Evolutionary conservation across 2,888 invertebrate genomes (phyloP), one percentile per base, ranked within the genome.

Genomic region (Calephelis perditalis): DNA sequence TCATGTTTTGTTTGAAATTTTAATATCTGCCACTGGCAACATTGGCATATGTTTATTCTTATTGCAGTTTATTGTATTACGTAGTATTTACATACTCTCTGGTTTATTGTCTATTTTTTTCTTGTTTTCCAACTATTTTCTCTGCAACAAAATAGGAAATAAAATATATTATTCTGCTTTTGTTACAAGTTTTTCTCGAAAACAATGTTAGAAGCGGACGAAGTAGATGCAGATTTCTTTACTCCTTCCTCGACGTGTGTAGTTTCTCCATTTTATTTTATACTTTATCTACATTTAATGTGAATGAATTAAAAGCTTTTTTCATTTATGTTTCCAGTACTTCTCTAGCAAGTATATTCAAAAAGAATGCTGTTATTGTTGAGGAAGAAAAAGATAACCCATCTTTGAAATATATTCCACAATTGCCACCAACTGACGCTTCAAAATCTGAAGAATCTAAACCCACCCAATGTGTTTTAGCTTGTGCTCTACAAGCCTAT

Each of bases 181-280:
- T 15, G 7, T 57, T 15, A 2, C 9, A n/a, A 11, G 45, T n/a
- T 45, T 6, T 40, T n/a, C 10, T 12, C 40, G 47, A 15, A 35
- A 10, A 70, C 47, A 61, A 73, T 73, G 73, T 70, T 88, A 59
- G 77, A 86, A 73, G 72, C 81, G 36, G 86, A 84, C 62, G 87
- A 88, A 67, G 81, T 87, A 52, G 89, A 90, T 68, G 84, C 85
- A 65, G 89, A 89, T 71, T 86, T 81, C 63, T 89, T 90, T 70
- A 88, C 89, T 63, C 89, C 89, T 60, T 73, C 80, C 52, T 71
- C 83, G 62, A 81, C 82, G 89, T 88, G 46, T 26, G 37, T 56
- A 37, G 15, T 11, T 58, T 49, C 26, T 26, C 26, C 26, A 26
- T 26, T 4, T 26, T 26, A 3, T 26, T 26, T 26, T 49, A 40